Conservation (phyloP, 2,888 invertebrate genomes). For the Drosophila mulleri region DNA sequence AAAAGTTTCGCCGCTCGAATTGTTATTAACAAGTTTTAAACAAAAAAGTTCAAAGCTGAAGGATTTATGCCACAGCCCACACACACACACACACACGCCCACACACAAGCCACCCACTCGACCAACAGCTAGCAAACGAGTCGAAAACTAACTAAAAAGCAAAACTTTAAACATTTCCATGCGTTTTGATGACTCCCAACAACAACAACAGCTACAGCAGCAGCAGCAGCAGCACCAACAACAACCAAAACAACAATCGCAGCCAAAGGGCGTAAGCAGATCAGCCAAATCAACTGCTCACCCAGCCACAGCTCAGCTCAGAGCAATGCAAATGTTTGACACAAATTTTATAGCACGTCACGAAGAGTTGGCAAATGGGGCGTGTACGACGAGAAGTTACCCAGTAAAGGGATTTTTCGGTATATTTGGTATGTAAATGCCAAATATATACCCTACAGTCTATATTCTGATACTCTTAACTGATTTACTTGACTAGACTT, state of each 20-base stretch:
- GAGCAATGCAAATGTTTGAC: slow-evolving; percentile 53
- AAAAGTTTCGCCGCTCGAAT: slow-evolving; percentile 60
- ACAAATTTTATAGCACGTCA: neutral
- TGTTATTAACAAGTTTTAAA: slow-evolving; percentile 70
- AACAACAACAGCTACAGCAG: neutral
- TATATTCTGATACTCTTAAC: no score
- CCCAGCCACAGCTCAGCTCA: slow-evolving; percentile 21
- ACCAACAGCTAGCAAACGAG: slow-evolving; percentile 18
- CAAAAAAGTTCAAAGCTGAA: slow-evolving; percentile 69
- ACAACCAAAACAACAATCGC: slow-evolving; percentile 15
- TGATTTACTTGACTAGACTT: no score
- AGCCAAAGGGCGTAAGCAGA: slow-evolving; percentile 18
- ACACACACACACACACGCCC: slow-evolving; percentile 11
- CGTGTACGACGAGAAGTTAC: neutral
- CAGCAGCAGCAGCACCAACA: neutral
- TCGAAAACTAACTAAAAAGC: slow-evolving; percentile 62
- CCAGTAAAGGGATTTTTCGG: neutral
- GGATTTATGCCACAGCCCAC: slow-evolving; percentile 60
- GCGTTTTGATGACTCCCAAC: slow-evolving; percentile 45
- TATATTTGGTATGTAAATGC: no score
- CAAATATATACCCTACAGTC: no score
- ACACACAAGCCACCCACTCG: slow-evolving; percentile 6
- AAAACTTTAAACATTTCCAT: slow-evolving; percentile 68
- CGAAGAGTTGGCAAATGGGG: neutral
- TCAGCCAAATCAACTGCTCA: slow-evolving; percentile 43